Base-by-base conservation (phyloP, 2,888 invertebrate genomes). In the Microctonus hyperodae region DNA sequence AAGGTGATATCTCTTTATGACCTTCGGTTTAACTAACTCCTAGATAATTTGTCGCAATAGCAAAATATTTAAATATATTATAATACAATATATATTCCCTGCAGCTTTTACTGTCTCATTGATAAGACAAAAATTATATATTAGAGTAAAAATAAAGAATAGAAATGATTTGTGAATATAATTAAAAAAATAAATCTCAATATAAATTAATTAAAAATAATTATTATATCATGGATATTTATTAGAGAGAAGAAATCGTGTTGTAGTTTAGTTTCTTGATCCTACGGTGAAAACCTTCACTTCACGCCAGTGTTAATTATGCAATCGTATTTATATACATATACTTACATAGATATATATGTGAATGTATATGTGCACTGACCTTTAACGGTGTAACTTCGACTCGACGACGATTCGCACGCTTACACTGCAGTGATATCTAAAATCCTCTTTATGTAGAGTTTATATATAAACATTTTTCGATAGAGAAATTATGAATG, bases 371-470 rank as follows among this genome's bases (percentile, higher is more conserved):
- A 67, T 67, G 67, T 69, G 57, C 60, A 70, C 50, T 73, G 73
- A 73, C 73, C 73, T 73, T 73, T 73, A 71, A 69, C 69, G 70
- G 65, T 70, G 67, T 58, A 67, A 67, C 67, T 67, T 35, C 58
- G 23, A 59, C 40, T 67, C 58, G 35, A 22, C 44, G 58, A 67
- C 59, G 58, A 67, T 63, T 67, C 63, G 67, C 67, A 67, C 67
- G 56, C 44, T 37, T 56, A 22, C 22, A n/a, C n/a, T n/a, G n/a
- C n/a, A 20, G n/a, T 53, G 56, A 33, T 31, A 55, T 25, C 55
- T 55, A 25, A 55, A 55, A 55, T 55, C 55, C 31, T 20, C 23
- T 16, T 31, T n/a, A 44, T 44, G 44, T 28, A 10, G n/a, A 53
- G 23, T 25, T 53, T 25, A 53, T 13, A 28, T n/a, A n/a, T n/a